phyloP scores from a whole-genome alignment of 2,797 vertebrate genomes.

The Antrozous pallidus region DNA sequence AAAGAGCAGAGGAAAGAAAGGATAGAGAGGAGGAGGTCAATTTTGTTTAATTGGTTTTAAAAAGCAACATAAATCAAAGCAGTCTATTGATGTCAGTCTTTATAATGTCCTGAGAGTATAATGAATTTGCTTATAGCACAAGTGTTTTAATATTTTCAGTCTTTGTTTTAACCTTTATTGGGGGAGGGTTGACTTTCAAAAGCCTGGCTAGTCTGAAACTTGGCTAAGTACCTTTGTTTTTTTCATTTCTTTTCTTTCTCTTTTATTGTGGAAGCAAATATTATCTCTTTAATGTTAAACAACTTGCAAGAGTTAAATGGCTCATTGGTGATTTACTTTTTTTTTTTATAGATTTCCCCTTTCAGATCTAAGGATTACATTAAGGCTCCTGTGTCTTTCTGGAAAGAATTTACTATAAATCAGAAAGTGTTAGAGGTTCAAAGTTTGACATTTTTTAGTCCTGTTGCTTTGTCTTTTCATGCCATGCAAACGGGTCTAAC shows the following conservation, averaged over 20 bases:
- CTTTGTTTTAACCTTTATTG: slow-evolving; percentile 65
- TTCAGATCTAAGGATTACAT: slow-evolving; percentile 47
- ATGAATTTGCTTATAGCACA: slow-evolving; percentile 62
- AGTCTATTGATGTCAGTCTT: slow-evolving; percentile 41
- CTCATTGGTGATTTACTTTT: slow-evolving; percentile 48
- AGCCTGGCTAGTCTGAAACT: slow-evolving; percentile 55
- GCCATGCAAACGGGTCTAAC: slow-evolving; percentile 6
- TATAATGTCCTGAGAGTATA: slow-evolving; percentile 54
- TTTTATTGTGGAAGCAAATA: slow-evolving; percentile 62
- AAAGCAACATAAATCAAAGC: slow-evolving; percentile 67
- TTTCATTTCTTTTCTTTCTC: background rate
- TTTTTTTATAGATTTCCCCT: background rate
- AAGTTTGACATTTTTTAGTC: background rate
- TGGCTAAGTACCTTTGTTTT: slow-evolving; percentile 35
- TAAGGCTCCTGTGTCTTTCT: slow-evolving; percentile 42
- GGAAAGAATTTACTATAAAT: slow-evolving; percentile 56
- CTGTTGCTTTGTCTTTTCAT: slow-evolving; percentile 31
- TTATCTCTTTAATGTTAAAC: slow-evolving; percentile 51
- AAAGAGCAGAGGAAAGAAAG: background rate
- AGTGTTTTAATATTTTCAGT: slow-evolving; percentile 65
- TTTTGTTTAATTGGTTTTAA: slow-evolving; percentile 74
- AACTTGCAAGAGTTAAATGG: slow-evolving; percentile 57
- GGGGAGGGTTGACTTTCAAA: slow-evolving; percentile 55
- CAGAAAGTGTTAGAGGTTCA: slow-evolving; percentile 54
- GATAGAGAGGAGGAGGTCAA: background rate